Evolutionary conservation across 2,888 invertebrate genomes (phyloP).

Genomic region (Aethes cnicana): DNA sequence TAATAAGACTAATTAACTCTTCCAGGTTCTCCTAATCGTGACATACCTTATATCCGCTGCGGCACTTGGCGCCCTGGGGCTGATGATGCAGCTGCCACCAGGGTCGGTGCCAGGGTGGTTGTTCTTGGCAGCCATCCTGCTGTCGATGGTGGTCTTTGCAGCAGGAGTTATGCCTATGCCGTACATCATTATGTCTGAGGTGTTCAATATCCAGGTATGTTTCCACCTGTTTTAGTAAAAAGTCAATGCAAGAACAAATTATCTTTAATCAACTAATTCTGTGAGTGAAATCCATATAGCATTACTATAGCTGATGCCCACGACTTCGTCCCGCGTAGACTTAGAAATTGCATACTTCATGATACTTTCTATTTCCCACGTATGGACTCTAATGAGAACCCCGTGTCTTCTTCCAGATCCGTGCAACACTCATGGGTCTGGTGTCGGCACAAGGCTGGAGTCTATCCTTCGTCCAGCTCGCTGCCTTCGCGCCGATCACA

Average conservation of each 20-base stretch:
- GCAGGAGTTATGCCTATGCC: conserved; percentile 49
- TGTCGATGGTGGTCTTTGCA: conserved; percentile 44
- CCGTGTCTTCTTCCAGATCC: conserved; percentile 51
- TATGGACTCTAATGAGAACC: too few species aligned
- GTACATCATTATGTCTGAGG: conserved; percentile 54
- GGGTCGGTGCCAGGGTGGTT: conserved; percentile 47
- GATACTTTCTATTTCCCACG: too few species aligned
- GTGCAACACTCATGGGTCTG: conserved; percentile 51
- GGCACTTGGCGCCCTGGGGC: conserved; percentile 40
- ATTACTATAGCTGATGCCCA: too few species aligned
- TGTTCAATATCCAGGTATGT: conserved; percentile 56
- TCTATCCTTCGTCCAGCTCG: conserved; percentile 44
- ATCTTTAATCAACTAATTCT: too few species aligned
- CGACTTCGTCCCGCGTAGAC: too few species aligned
- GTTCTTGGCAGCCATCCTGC: conserved; percentile 40
- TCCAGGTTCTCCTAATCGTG: conserved; percentile 42
- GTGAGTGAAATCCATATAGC: too few species aligned
- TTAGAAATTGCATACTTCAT: too few species aligned
- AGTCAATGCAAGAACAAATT: too few species aligned
- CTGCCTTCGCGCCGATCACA: conserved; percentile 36
- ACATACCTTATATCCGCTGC: conserved; percentile 38
- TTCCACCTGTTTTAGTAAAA: conserved; percentile 27
- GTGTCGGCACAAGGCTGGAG: conserved; percentile 49
- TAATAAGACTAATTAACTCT: background rate
- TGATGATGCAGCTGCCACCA: conserved; percentile 36